Conservation (phyloP, 1,140 invertebrate species). For the Mercenaria mercenaria region DNA sequence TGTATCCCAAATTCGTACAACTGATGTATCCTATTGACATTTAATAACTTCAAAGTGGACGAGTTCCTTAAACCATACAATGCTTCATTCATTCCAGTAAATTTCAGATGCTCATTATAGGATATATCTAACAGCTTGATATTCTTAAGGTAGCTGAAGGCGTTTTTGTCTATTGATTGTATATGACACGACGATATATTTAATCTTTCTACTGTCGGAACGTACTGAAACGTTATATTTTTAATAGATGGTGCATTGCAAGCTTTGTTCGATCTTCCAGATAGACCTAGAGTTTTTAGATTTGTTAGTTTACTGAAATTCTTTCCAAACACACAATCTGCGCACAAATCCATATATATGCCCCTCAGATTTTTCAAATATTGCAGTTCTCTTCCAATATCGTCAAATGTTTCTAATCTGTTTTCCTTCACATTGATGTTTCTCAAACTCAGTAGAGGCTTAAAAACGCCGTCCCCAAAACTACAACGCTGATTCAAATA, state of each 20-base stretch:
- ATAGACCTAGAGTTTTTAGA: neutral
- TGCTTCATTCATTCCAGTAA: slow-evolving; percentile 53
- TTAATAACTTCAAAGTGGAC: slow-evolving; percentile 1
- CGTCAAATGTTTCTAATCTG: slow-evolving; percentile 12
- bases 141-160: slow-evolving; percentile 12
- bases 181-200: slow-evolving; percentile 9
- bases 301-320: slow-evolving; percentile 4
- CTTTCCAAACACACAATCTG: neutral
- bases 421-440: slow-evolving; percentile 14
- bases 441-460: slow-evolving; percentile 1
- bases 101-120: slow-evolving; percentile 30
- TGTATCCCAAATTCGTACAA: neutral
- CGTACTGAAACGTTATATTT: slow-evolving; percentile 14
- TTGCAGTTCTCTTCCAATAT: neutral
- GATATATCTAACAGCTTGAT: slow-evolving; percentile 7
- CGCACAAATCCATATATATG: slow-evolving; percentile 10
- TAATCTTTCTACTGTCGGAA: neutral
- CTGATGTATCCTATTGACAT: slow-evolving; percentile 38
- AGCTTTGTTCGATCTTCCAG: neutral
- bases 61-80: slow-evolving; percentile 31
- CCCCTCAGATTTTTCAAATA: neutral
- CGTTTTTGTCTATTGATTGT: neutral
- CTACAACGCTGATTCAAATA: neutral
- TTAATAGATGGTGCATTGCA: neutral
- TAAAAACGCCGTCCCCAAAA: slow-evolving; percentile 31